A percentile compares a stretch with the other conserved stretches of the same genome.
These are phyloP conservation scores for Clitarchus hookeri DNA, from an alignment of 2,888 invertebrate species.

Conservation along the genomic window DNA sequence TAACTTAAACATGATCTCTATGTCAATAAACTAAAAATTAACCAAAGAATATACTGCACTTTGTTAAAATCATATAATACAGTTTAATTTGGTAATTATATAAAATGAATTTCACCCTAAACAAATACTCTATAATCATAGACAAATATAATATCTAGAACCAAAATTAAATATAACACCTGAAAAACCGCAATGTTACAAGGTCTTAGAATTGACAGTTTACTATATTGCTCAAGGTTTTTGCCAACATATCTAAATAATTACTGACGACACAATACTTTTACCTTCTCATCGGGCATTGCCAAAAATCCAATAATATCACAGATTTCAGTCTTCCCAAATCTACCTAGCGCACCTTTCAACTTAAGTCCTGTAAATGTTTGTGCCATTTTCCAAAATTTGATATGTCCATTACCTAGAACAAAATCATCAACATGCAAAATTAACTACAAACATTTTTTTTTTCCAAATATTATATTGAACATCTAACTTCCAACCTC, in stretches of 20 bases:
- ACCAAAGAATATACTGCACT: too few species aligned
- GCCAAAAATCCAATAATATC: constrained; percentile 84
- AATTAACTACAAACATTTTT: too few species aligned
- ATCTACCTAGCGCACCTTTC: constrained; percentile 85
- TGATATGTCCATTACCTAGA: constrained; percentile 79
- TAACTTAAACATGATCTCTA: too few species aligned
- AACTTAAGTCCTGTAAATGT: constrained; percentile 92
- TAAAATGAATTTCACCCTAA: too few species aligned
- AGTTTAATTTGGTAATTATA: too few species aligned
- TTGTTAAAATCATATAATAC: too few species aligned
- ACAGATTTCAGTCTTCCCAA: constrained; percentile 90
- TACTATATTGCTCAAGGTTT: neutral
- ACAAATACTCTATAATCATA: too few species aligned
- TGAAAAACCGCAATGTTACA: neutral
- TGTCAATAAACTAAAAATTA: too few species aligned
- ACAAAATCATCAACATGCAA: constrained; percentile 36
- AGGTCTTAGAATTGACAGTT: neutral
- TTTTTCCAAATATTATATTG: too few species aligned
- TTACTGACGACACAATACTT: neutral
- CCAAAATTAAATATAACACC: too few species aligned
- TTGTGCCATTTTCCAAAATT: constrained; percentile 91
- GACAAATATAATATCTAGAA: too few species aligned
- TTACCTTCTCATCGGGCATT: constrained; percentile 86
- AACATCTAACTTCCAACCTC: too few species aligned
- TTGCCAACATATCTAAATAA: neutral